phyloP scores from a whole-genome alignment of 2,888 invertebrate species.

The Chouioia cunea region DNA sequence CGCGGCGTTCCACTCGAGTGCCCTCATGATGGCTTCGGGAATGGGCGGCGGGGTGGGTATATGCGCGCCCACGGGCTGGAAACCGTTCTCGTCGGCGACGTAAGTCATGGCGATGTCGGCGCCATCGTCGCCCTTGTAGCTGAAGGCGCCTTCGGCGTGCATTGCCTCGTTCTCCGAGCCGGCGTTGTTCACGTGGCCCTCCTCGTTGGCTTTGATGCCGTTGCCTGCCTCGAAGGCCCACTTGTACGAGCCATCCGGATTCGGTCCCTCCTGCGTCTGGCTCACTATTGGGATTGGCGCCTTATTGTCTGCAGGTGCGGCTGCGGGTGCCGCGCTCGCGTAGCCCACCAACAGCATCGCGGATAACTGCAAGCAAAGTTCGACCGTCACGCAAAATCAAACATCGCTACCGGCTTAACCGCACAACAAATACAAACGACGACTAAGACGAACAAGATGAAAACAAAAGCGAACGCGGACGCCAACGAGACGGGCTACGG shows the following conservation, averaged over 20 bases:
- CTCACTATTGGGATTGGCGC: slow-evolving; percentile 58
- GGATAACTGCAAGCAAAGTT: slow-evolving; percentile 4
- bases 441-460: neutral
- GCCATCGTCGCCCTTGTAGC: slow-evolving; percentile 76
- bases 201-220: slow-evolving; percentile 68
- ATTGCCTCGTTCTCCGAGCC: slow-evolving; percentile 71
- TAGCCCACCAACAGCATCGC: slow-evolving; percentile 52
- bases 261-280: slow-evolving; percentile 61
- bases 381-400: too few species aligned
- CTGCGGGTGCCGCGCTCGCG: slow-evolving; percentile 52
- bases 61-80: slow-evolving; percentile 73
- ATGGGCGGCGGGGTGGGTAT: slow-evolving; percentile 66
- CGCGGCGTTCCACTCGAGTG: slow-evolving; percentile 64
- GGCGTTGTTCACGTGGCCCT: slow-evolving; percentile 71
- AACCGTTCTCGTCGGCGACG: slow-evolving; percentile 79
- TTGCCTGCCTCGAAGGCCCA: slow-evolving; percentile 69
- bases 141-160: slow-evolving; percentile 69
- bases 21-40: slow-evolving; percentile 64
- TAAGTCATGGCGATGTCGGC: slow-evolving; percentile 73
- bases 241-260: slow-evolving; percentile 63
- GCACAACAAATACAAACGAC: neutral
- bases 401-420: neutral
- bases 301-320: too few species aligned
- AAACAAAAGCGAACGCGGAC: too few species aligned
- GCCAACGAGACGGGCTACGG: neutral